Evolutionary conservation across 2,113 vertebrate species (phyloP).

Genomic region (Kryptolebias marmoratus): DNA sequence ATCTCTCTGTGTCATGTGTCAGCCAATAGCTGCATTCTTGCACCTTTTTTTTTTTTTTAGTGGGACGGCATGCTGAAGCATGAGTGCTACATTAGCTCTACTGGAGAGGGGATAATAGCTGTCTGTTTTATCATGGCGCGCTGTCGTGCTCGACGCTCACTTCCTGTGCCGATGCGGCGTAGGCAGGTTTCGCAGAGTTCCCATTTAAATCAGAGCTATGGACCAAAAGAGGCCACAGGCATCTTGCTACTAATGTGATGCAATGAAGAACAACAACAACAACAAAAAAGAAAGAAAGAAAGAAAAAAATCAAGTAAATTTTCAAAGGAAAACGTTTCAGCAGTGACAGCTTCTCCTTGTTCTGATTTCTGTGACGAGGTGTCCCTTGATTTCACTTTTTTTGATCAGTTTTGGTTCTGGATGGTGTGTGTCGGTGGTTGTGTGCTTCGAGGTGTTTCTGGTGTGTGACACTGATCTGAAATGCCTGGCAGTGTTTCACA

Average conservation of each 20-base stretch:
- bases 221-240: constrained; percentile 19
- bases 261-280: neutral
- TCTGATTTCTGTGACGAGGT: constrained; percentile 46
- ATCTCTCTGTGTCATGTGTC: constrained; percentile 76
- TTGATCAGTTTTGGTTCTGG: constrained; percentile 63
- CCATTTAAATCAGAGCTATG: constrained; percentile 29
- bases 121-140: constrained; percentile 46
- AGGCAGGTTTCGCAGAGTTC: constrained; percentile 31
- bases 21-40: constrained; percentile 72
- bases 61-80: constrained; percentile 77
- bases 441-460: constrained; percentile 67
- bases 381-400: constrained; percentile 38
- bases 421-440: constrained; percentile 70
- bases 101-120: constrained; percentile 53
- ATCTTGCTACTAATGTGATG: constrained; percentile 18
- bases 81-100: constrained; percentile 71
- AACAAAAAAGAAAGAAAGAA: neutral
- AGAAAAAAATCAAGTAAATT: constrained; percentile 3
- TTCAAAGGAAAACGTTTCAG: neutral
- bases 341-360: constrained; percentile 31
- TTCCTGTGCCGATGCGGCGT: constrained; percentile 37
- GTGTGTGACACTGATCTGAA: constrained; percentile 72
- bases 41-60: constrained; percentile 57
- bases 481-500: constrained; percentile 73
- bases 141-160: constrained; percentile 44